Conservation (phyloP, 2,888 invertebrate genomes). For the Protula sp. region DNA sequence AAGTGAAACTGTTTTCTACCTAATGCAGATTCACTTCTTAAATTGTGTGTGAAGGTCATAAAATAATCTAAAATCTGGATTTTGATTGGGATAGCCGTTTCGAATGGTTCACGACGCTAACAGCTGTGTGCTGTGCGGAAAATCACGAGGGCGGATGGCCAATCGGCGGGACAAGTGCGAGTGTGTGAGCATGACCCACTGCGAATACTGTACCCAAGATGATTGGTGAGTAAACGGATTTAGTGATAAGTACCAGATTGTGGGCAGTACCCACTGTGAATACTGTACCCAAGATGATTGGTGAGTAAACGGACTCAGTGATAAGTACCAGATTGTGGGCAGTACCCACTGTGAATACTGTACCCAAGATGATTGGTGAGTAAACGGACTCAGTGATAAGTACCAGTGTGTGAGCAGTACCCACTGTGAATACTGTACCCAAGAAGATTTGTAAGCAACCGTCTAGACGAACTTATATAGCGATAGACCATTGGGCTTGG, state of each 20-base stretch:
- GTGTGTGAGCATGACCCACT: slow-evolving; percentile 48
- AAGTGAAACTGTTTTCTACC: too few relatives aligned
- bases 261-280: slow-evolving; percentile 44
- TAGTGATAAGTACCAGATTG: slow-evolving; percentile 49
- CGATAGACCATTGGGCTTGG: too few relatives aligned
- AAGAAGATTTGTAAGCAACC: slow-evolving; percentile 47
- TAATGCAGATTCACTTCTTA: too few relatives aligned
- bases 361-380: slow-evolving; percentile 42
- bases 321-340: slow-evolving; percentile 48
- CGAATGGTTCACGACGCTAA: slow-evolving; percentile 42
- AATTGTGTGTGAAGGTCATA: too few relatives aligned
- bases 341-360: slow-evolving; percentile 43
- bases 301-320: too few relatives aligned
- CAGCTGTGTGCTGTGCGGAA: slow-evolving; percentile 49
- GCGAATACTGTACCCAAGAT: slow-evolving; percentile 37
- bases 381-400: too few relatives aligned
- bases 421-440: slow-evolving; percentile 34
- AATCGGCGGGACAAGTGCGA: slow-evolving; percentile 45
- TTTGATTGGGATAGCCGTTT: too few relatives aligned
- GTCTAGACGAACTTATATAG: not conserved
- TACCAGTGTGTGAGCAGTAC: slow-evolving; percentile 49
- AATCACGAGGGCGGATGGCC: slow-evolving; percentile 43
- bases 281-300: slow-evolving; percentile 41
- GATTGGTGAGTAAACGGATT: slow-evolving; percentile 47
- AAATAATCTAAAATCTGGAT: too few relatives aligned